Evolutionary conservation across 2,797 vertebrate species (phyloP), one percentile per base, ranked within the genome.

Genomic region (Sternotherus odoratus): DNA sequence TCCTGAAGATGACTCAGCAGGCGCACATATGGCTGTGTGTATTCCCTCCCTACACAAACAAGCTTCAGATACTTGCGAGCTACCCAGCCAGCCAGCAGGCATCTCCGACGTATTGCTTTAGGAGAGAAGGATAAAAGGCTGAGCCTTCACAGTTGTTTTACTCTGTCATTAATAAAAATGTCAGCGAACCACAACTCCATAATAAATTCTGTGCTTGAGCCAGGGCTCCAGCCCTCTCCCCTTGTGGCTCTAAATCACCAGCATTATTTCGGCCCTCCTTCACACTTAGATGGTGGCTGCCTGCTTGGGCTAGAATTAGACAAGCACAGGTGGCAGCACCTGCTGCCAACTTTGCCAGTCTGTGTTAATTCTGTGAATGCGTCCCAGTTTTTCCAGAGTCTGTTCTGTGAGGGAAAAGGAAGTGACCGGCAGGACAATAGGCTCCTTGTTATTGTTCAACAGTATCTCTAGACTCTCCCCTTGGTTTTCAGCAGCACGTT

Each of bases 251-350:
- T 94, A 94, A 90, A 16, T 90, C 90, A 87, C 57, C 0, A 2
- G 53, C 88, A 56, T 0, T 75, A 79, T 24, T 49, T 54, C 87
- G 30, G 33, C 33, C 69, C 0, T 19, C 85, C 74, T 74, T 85
- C 54, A 26, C 72, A 72, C 74, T 12, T 17, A 80, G n/a, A 39
- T 54, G 83, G 72, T 90, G 86, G 36, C 43, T 77, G 48, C 0
- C 63, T 33, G 63, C 83, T 96, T 3, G 16, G 72, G 5, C 0
- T 1, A 77, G 90, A 92, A 95, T 96, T 93, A 93, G 77, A 85
- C 89, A 80, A 69, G 66, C 90, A 95, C 95, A 97, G 92, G 90
- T 92, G 95, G 89, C 28, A 93, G 89, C 88, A 89, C 94, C 93
- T 95, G 90, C 85, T 96, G 87, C 77, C 33, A 49, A 79, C 82